A percentile compares a stretch with the other conserved stretches of the same genome.
These are phyloP conservation scores for Notiomystis cincta DNA, from an alignment of 2,113 vertebrate genomes.

Conservation along the genomic window DNA sequence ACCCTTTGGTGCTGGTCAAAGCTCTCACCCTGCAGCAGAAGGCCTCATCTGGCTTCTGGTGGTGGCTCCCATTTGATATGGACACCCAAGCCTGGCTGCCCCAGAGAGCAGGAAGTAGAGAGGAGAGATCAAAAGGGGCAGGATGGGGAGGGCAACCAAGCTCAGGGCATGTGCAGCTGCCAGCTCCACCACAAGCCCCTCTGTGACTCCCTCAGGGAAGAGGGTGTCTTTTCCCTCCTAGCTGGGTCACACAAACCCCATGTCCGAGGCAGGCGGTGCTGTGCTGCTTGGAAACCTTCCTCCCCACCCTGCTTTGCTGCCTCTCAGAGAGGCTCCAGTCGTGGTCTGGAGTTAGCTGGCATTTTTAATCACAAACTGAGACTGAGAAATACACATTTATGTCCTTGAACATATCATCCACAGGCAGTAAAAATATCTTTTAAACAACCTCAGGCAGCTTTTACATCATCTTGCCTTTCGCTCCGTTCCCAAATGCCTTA, in stretches of 20 bases:
- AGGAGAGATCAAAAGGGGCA: rapidly evolving
- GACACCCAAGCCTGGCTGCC: not conserved
- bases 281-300: rapidly evolving
- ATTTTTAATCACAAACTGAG: not conserved
- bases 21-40: rapidly evolving
- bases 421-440: not conserved
- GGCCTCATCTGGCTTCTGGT: not conserved
- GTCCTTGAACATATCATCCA: not conserved
- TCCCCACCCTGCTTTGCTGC: not conserved
- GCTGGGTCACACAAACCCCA: rapidly evolving
- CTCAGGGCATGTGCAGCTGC: not conserved
- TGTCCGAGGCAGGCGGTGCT: too few relatives aligned
- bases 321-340: not conserved
- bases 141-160: not conserved
- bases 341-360: not conserved
- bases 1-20: not conserved
- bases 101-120: not conserved
- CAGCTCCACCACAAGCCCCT: not conserved
- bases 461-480: not conserved
- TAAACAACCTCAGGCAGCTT: not conserved
- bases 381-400: not conserved
- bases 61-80: not conserved
- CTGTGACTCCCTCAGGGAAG: rapidly evolving
- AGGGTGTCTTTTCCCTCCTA: not conserved
- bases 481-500: not conserved